Percentiles rank a stretch among this genome's conserved stretches.
Evolutionary conservation across 1,140 invertebrate species (phyloP).

Genomic region (Saccostrea glomerata): DNA sequence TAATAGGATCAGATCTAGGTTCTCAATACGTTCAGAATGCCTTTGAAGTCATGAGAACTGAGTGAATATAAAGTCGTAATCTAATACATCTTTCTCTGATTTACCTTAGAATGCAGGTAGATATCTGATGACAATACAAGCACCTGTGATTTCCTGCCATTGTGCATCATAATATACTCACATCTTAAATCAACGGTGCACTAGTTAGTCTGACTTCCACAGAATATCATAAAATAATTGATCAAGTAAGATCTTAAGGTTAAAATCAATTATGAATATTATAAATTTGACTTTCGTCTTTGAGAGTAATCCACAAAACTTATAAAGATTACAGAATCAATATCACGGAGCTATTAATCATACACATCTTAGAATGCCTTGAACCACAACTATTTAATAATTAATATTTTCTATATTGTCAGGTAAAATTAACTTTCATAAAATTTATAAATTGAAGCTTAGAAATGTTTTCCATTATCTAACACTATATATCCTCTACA

Average conservation of each 20-base stretch:
- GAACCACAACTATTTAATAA: background rate
- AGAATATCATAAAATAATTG: background rate
- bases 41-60: conserved; percentile 24
- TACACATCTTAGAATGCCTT: background rate
- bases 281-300: conserved; percentile 15
- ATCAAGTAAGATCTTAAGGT: background rate
- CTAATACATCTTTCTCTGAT: conserved; percentile 7
- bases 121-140: background rate
- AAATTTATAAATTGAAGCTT: background rate
- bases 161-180: background rate
- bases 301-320: background rate
- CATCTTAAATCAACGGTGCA: background rate
- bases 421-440: background rate
- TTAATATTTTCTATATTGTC: background rate
- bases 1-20: background rate
- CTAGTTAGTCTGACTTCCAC: background rate
- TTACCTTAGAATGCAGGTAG: conserved; percentile 8
- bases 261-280: conserved; percentile 21
- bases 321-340: conserved; percentile 22
- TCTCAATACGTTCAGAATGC: background rate
- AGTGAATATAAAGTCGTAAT: background rate
- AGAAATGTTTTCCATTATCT: too few relatives aligned
- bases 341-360: conserved; percentile 14
- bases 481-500: too few relatives aligned
- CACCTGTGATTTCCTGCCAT: background rate